These are phyloP conservation scores for Ostrea edulis DNA, from an alignment of 1,140 invertebrate genomes.

Conservation along the genomic window DNA sequence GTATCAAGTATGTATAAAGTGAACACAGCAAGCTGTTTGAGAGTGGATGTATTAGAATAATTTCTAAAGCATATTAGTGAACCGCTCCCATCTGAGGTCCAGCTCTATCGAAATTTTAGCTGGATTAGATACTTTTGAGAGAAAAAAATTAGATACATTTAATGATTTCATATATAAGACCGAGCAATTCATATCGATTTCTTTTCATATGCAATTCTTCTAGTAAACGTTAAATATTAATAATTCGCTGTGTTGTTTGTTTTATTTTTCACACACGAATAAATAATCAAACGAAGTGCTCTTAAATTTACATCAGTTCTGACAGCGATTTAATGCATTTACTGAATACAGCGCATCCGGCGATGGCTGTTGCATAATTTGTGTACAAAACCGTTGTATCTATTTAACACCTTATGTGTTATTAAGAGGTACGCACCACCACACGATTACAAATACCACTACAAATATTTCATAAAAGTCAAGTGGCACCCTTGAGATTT, in stretches of 20 bases:
- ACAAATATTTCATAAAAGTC: conserved; percentile 29
- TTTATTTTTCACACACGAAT: conserved; percentile 3
- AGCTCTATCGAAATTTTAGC: no score
- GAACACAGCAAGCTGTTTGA: no score
- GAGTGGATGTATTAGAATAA: no score
- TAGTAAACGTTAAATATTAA: neutral
- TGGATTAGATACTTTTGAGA: neutral
- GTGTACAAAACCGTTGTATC: neutral
- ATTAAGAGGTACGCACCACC: neutral
- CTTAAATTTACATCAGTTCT: neutral
- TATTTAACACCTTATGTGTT: neutral
- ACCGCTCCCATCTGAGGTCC: no score
- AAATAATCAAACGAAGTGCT: conserved; percentile 10
- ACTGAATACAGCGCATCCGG: neutral
- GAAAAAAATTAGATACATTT: neutral
- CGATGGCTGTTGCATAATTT: neutral
- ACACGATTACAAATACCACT: neutral
- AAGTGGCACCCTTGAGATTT: conserved; percentile 26
- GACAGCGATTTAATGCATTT: neutral
- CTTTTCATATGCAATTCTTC: neutral
- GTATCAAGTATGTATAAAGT: no score
- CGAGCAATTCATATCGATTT: conserved; percentile 3
- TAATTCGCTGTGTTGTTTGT: neutral
- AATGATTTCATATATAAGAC: neutral
- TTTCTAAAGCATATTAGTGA: no score